Base-by-base conservation (phyloP, 2,797 vertebrate species). In the Prunella strophiata region DNA sequence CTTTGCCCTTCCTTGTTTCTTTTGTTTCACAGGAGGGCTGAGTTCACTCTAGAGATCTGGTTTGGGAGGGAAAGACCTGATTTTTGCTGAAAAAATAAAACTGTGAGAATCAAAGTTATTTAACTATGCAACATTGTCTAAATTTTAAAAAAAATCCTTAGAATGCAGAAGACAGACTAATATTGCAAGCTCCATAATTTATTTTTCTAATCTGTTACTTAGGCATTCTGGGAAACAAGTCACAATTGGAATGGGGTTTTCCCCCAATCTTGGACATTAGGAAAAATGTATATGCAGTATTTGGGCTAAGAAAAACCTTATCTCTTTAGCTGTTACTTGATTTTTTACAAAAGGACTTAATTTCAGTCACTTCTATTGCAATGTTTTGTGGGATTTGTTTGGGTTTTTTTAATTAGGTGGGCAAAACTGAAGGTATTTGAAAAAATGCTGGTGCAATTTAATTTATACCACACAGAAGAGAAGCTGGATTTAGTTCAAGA, bases 261-360 rank as follows among this genome's bases (percentile, higher is more conserved):
- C 50, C 4, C 26, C 45, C 16, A 43, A 27, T 87, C 57, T 65
- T 45, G 36, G 25, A 57, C 42, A n/a, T 62, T 73, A 63, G 62
- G 47, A 66, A 50, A 88, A 79, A 79, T 22, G 4, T 34, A 4
- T 52, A 78, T 62, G 25, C 43, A 59, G 55, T 61, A 74, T 89
- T 95, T 89, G 65, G 45, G 36, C 93, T 93, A 59, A 95, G 22
- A 81, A 96, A 96, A 94, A 63, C 30, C 40, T 65, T 59, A 93
- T 93, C 71, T 92, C 48, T 96, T 96, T 65, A 89, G 90, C 71
- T 93, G 65, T 89, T 90, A 65, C 36, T 47, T 52, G n/a, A 89
- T 67, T 48, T 47, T 52, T 89, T 97, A 63, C 88, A 89, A 93
- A 95, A 67, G 7, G 47, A 75, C 73, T 84, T 89, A 23, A 86